Conservation (phyloP, 2,797 vertebrate genomes). For the Centropyge bicolor region DNA sequence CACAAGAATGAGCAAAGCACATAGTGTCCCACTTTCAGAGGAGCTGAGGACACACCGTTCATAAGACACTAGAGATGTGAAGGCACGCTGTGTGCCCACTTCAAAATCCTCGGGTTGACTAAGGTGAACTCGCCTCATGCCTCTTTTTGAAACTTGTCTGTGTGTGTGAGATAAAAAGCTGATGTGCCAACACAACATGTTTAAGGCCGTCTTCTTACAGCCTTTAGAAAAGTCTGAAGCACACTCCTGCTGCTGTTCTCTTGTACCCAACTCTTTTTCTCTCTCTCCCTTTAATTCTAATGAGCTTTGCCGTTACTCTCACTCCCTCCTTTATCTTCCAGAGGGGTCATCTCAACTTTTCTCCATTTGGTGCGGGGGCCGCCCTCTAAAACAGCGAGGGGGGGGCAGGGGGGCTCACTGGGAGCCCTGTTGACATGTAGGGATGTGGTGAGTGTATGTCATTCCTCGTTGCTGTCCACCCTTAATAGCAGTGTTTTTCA, state of each 20-base stretch:
- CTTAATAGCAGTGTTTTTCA: slow-evolving; percentile 72
- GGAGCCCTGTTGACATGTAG: slow-evolving; percentile 70
- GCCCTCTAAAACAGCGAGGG: slow-evolving; percentile 83
- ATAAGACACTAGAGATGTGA: slow-evolving; percentile 44
- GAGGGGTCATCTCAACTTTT: slow-evolving; percentile 90
- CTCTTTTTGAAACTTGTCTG: slow-evolving; percentile 18
- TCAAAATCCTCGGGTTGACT: slow-evolving; percentile 36
- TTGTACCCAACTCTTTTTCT: slow-evolving; percentile 1
- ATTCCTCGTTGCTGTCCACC: slow-evolving; percentile 51
- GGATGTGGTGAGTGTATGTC: slow-evolving; percentile 85
- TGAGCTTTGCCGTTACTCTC: slow-evolving; percentile 51
- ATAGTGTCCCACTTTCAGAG: slow-evolving; percentile 48
- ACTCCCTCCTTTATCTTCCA: slow-evolving; percentile 77
- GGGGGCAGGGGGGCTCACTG: slow-evolving; percentile 66
- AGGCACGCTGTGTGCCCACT: slow-evolving; percentile 50
- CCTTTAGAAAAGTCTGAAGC: slow-evolving; percentile 17
- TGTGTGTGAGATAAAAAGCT: slow-evolving; percentile 15
- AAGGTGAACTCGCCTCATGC: slow-evolving; percentile 25
- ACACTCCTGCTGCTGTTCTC: slow-evolving; percentile 14
- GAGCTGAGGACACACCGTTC: slow-evolving; percentile 35
- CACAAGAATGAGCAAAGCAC: slow-evolving; percentile 51
- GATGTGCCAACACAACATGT: slow-evolving; percentile 15
- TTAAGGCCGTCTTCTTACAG: neutral
- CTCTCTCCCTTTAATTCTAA: slow-evolving; percentile 35
- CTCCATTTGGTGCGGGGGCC: slow-evolving; percentile 88